Evolutionary conservation across 2,888 invertebrate species (phyloP), one percentile per base, ranked within the genome.

Genomic region (Parnassius smintheus): DNA sequence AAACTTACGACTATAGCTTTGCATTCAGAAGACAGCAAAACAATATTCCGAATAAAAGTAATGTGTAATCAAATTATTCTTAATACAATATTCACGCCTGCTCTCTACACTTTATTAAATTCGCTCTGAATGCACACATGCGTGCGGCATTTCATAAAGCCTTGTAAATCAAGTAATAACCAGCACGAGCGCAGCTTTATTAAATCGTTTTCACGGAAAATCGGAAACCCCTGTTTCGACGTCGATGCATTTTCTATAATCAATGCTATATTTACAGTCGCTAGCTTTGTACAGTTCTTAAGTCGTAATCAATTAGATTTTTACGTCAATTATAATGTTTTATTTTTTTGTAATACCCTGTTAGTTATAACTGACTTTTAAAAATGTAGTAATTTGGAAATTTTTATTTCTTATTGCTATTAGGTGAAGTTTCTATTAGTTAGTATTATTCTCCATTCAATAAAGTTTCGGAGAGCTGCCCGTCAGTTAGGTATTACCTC

Each of bases 111-210:
- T 80, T 82, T 85, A 85, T 86, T 83, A 84, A 85, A 75, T 70
- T 68, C 69, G 66, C 73, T 71, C 73, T 68, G 76, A 77, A 59
- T 59, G 65, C 53, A 65, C 68, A 68, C 68, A 70, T 71, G 72
- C 69, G 72, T 65, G 57, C 60, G 70, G 69, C 71, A 67, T 71
- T 82, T 78, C 76, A 78, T 82, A 81, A 80, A 74, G 75, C 72
- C 69, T 74, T 77, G 82, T 83, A 85, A 83, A 84, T 83, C 81
- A 83, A 77, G 80, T 73, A 75, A 78, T 81, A 79, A 77, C 80
- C 74, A 80, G 74, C 73, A 68, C 72, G 73, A 71, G 75, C 75
- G 69, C 67, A 71, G 73, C 74, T 80, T 83, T 85, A 85, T 84
- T 85, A 85, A 86, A 85, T 76, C 73, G 76, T 72, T 81, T 73